A percentile compares a stretch with the other conserved stretches of the same genome.
These are phyloP conservation scores for Drosophila falleni DNA, from an alignment of 2,888 invertebrate species.

Conservation along the genomic window DNA sequence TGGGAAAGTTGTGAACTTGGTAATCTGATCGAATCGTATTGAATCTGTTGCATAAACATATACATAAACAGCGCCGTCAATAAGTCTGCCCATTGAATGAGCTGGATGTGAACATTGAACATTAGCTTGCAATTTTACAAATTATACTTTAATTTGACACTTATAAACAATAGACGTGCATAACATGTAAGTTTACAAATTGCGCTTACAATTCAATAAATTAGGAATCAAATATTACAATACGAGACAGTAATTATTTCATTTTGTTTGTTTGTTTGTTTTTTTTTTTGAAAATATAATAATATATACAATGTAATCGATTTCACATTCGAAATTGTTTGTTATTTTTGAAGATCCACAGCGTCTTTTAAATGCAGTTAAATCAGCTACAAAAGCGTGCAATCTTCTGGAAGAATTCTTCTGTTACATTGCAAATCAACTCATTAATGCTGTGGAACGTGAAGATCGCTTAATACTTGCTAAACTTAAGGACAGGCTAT, in stretches of 20 bases:
- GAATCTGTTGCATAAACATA: not conserved
- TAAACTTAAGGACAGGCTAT: constrained; percentile 67
- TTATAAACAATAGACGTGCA: constrained; percentile 63
- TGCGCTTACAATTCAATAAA: constrained; percentile 63
- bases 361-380: constrained; percentile 71
- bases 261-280: constrained; percentile 20
- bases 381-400: constrained; percentile 27
- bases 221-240: constrained; percentile 72
- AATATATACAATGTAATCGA: constrained; percentile 46
- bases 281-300: constrained; percentile 23
- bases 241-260: constrained; percentile 53
- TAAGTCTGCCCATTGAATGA: constrained; percentile 36
- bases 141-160: constrained; percentile 71
- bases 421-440: constrained; percentile 14
- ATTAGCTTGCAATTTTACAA: constrained; percentile 57
- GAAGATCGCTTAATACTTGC: constrained; percentile 74
- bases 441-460: constrained; percentile 38
- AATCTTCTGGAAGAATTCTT: constrained; percentile 30
- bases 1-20: constrained; percentile 35
- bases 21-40: constrained; percentile 18
- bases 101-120: constrained; percentile 45
- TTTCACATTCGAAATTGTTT: constrained; percentile 40
- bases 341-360: constrained; percentile 39
- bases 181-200: constrained; percentile 31
- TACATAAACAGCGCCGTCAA: constrained; percentile 21